Evolutionary conservation across 1,140 invertebrate genomes (phyloP), one percentile per base, ranked within the genome.

Genomic region (Drosophila sp.): DNA sequence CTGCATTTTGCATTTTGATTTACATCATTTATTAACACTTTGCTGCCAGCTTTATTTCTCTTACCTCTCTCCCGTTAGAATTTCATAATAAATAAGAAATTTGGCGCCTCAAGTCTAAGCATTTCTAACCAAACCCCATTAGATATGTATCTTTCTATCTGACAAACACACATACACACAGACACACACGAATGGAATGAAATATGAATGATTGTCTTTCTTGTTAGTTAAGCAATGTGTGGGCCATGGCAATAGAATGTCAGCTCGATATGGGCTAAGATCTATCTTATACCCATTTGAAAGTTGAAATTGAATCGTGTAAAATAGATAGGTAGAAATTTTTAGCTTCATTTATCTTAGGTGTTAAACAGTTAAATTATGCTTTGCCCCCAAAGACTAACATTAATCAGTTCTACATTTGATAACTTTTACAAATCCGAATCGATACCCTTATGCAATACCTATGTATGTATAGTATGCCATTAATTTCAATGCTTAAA

Each of bases 171-270:
- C 33, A 35, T 2, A 35, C 5, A 33, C 33, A 33, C 33, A 7
- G 6, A 33, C 33, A 33, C 35, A 11, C 11, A 11, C 66, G 79
- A 56, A 72, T 67, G 61, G 60, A 70, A 60, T 54, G 61, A 17
- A 66, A 69, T 76, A 84, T 85, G 77, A 84, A 80, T 85, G 64
- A 84, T 84, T 84, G 81, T 65, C 67, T 76, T 76, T 69, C 60
- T 79, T 70, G 72, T 77, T 77, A 66, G 56, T 7, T 5, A 50
- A 50, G 5, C 23, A 25, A 58, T 58, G 56, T 58, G 56, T 58
- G 56, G 56, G 56, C 44, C 44, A 38, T 38, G 35, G 10, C 35
- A 3, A 38, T 38, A 7, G 33, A 35, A 35, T 17, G 17, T 17
- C 17, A 7, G 33, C 33, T 35, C 3, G 8, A 35, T 35, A 35